phyloP scores from a whole-genome alignment of 2,113 vertebrate species.

The Lethenteron camtschaticum region DNA sequence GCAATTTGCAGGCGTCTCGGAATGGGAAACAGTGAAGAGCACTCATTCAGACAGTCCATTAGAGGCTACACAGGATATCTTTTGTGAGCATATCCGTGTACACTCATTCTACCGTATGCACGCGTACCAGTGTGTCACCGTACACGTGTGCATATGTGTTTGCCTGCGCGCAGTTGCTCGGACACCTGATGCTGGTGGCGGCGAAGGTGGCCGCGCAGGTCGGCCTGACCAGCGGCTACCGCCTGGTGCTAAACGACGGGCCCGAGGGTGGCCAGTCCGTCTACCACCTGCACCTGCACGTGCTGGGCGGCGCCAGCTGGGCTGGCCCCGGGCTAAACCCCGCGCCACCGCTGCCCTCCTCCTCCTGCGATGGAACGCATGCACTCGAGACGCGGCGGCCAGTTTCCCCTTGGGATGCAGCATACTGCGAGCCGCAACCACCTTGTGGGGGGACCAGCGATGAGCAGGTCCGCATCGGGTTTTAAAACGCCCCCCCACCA shows the following conservation, averaged over 20 bases:
- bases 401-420: no score
- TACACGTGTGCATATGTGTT: neutral
- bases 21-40: no score
- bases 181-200: constrained; percentile 63
- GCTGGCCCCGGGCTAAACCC: constrained; percentile 60
- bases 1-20: no score
- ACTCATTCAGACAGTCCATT: no score
- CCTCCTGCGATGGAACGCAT: no score
- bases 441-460: no score
- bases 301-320: constrained; percentile 69
- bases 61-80: no score
- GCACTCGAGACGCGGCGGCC: no score
- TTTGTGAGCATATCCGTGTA: neutral
- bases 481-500: no score
- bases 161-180: constrained; percentile 36
- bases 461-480: no score
- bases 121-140: neutral
- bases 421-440: no score
- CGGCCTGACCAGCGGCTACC: constrained; percentile 41
- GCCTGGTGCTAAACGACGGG: constrained; percentile 78
- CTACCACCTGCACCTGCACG: constrained; percentile 71
- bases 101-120: neutral
- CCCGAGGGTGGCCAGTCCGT: constrained; percentile 62
- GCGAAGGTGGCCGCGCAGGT: constrained; percentile 46
- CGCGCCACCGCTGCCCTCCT: no score